phyloP scores from a whole-genome alignment of 2,888 invertebrate genomes.

The Drosophila lacicola region DNA sequence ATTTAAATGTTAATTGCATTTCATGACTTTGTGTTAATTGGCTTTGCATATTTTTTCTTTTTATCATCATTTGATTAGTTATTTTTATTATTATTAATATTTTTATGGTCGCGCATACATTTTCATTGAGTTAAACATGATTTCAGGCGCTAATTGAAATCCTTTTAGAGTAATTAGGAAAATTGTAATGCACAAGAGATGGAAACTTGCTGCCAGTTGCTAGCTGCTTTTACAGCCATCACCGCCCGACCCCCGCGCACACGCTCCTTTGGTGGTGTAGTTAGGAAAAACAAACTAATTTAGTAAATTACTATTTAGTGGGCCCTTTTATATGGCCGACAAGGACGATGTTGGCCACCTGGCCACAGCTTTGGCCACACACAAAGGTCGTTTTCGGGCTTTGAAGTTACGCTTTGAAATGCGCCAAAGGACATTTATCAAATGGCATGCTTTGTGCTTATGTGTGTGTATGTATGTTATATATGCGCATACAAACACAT shows the following conservation, averaged over 20 bases:
- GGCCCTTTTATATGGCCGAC: constrained; percentile 36
- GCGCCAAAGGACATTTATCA: constrained; percentile 79
- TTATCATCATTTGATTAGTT: constrained; percentile 33
- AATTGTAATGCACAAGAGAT: constrained; percentile 49
- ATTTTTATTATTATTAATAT: constrained; percentile 50
- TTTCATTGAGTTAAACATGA: constrained; percentile 57
- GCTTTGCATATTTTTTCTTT: constrained; percentile 28
- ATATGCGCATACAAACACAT: constrained; percentile 26
- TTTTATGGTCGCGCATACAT: constrained; percentile 15
- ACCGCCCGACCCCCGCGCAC: background rate
- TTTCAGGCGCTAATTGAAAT: constrained; percentile 71
- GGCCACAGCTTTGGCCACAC: constrained; percentile 60
- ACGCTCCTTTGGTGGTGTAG: constrained; percentile 39
- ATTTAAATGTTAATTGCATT: constrained; percentile 68
- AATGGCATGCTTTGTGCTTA: constrained; percentile 62
- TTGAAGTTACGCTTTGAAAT: constrained; percentile 77
- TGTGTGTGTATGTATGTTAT: constrained; percentile 9
- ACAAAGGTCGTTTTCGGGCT: constrained; percentile 75
- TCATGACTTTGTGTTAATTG: constrained; percentile 65
- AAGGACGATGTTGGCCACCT: constrained; percentile 34
- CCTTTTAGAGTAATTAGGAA: constrained; percentile 77
- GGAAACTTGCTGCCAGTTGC: constrained; percentile 25
- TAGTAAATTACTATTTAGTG: constrained; percentile 80
- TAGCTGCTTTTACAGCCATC: constrained; percentile 1
- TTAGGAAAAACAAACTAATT: constrained; percentile 77